Base-by-base conservation (phyloP, 2,797 vertebrate genomes). In the Xenentodon cancila region DNA sequence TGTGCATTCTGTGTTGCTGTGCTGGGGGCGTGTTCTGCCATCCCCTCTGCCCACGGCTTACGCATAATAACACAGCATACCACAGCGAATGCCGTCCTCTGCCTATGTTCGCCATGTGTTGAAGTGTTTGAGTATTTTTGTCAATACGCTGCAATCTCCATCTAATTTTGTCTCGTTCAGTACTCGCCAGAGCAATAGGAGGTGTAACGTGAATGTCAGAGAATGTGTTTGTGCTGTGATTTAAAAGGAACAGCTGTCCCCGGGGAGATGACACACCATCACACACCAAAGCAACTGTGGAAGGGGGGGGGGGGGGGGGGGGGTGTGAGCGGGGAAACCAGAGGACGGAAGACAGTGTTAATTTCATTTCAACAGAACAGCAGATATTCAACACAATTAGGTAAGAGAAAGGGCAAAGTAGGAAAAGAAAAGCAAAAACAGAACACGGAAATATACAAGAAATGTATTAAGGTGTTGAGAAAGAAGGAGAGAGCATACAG, bases 171-270 rank as follows among this genome's bases (percentile, higher is more conserved):
- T 93, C 89, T 84, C 79, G 87, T 84, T 87, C 77, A 80, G 84
- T 89, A 88, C 85, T 61, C 88, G 87, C 90, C 91, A 93, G 90
- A 94, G 94, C 89, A 92, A 88, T 42, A 71, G 51, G 67, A 84
- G 70, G 60, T 59, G 65, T 44, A 79, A 67, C 16, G 20, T 89
- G 91, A 88, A 78, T 81, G 81, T 80, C 70, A 73, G 73, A 47
- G 47, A 65, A 68, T 51, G 53, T 73, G 74, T 62, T 64, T 64
- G 68, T 18, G 45, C 87, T 88, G 86, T 90, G 91, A 93, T 95
- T 93, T 94, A 92, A 82, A 87, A 82, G 75, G 79, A 92, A 90
- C 96, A 96, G 94, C 96, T 96, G 95, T 95, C 93, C 88, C 73
- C 80, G 18, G 69, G 71, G 91, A 91, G 84, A 66, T 89, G 93